Percentiles rank a stretch among this genome's conserved stretches.
Evolutionary conservation across 1,140 invertebrate species (phyloP).

Genomic region (Heliothis virescens): DNA sequence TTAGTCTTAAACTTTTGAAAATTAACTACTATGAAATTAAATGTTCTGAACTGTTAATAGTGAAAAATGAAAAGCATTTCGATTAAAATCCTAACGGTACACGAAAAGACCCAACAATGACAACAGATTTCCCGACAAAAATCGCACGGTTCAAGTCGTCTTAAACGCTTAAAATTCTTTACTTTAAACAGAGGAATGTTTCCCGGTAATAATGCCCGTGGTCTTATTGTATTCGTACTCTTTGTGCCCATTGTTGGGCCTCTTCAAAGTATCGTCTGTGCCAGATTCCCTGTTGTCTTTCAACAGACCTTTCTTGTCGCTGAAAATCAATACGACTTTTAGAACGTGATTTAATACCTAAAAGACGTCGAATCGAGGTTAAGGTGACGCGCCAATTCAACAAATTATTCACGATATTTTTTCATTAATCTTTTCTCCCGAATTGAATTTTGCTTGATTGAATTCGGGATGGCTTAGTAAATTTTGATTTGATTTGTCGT

Average conservation of each 20-base stretch:
- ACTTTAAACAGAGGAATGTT: slow-evolving; percentile 79
- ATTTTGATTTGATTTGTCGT: slow-evolving; percentile 44
- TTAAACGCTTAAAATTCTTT: slow-evolving; percentile 36
- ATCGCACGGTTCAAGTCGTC: slow-evolving; percentile 28
- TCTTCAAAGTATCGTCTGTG: slow-evolving; percentile 60
- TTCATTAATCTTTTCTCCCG: slow-evolving; percentile 20
- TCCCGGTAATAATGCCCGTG: slow-evolving; percentile 79
- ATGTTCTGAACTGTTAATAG: background rate
- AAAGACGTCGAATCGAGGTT: slow-evolving; percentile 9
- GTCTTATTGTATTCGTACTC: slow-evolving; percentile 81
- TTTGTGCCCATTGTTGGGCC: slow-evolving; percentile 73
- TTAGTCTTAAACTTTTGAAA: too few species aligned
- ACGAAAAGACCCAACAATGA: slow-evolving; percentile 15
- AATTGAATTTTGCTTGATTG: slow-evolving; percentile 35
- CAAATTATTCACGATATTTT: slow-evolving; percentile 36
- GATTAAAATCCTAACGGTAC: background rate
- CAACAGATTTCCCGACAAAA: slow-evolving; percentile 36
- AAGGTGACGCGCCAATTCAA: slow-evolving; percentile 31
- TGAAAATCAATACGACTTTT: slow-evolving; percentile 62
- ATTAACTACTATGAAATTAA: background rate
- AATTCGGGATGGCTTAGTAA: slow-evolving; percentile 20
- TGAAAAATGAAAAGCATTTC: background rate
- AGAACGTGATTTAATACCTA: slow-evolving; percentile 27
- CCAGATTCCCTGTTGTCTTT: slow-evolving; percentile 64
- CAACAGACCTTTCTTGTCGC: slow-evolving; percentile 80